Percentiles rank a stretch among this genome's conserved stretches.
phyloP scores from a whole-genome alignment of 2,797 vertebrate species.

The Alauda arvensis region DNA sequence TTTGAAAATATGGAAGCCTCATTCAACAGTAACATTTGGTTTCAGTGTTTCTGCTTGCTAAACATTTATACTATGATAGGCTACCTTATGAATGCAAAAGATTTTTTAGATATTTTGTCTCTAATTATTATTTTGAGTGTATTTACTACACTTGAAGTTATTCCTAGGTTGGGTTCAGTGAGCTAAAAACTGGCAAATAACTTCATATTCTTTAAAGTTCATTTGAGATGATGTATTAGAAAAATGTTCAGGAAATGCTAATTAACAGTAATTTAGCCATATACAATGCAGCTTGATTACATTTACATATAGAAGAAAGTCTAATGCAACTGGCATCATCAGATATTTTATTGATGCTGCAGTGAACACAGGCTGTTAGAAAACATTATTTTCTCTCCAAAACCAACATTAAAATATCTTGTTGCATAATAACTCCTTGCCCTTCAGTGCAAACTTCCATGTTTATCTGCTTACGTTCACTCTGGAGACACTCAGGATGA shows the following conservation, averaged over 20 bases:
- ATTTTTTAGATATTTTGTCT: not conserved
- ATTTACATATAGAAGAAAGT: constrained; percentile 38
- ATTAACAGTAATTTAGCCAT: constrained; percentile 42
- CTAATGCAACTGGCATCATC: constrained; percentile 24
- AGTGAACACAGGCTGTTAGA: not conserved
- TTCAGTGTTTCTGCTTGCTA: not conserved
- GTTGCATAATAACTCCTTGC: not conserved
- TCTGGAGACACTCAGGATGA: not conserved
- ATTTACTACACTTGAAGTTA: constrained; percentile 9
- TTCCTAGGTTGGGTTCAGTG: constrained; percentile 4
- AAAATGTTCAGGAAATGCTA: not conserved
- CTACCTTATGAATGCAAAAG: not conserved
- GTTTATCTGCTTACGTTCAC: not conserved
- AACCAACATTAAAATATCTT: not conserved
- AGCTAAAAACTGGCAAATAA: constrained; percentile 8
- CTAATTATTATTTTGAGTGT: constrained; percentile 7
- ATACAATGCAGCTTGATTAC: constrained; percentile 54
- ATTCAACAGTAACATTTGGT: not conserved
- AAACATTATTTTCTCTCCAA: constrained; percentile 8
- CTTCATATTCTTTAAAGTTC: constrained; percentile 27
- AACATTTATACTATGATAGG: not conserved
- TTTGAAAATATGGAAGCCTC: not conserved
- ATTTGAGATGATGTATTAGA: constrained; percentile 9
- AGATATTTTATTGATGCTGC: not conserved
- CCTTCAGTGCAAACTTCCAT: not conserved